Evolutionary conservation across 2,888 invertebrate genomes (phyloP), one percentile per base, ranked within the genome.

Genomic region (Diabrotica balteata): DNA sequence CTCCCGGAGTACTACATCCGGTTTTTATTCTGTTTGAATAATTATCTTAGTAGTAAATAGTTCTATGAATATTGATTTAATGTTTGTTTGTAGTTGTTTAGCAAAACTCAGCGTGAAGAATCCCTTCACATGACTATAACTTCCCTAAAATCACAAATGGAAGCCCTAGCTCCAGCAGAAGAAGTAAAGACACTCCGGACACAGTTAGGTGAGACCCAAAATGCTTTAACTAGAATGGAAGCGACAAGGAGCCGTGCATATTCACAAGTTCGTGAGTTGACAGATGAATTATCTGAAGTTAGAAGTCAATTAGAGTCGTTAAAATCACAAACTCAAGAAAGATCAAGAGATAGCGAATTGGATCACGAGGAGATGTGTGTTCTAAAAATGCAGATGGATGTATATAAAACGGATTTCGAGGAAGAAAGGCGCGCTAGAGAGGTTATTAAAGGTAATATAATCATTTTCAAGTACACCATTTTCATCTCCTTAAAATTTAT

Each of bases 401-500:
- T 87, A 2, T 90, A 85, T 81, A 89, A 90, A 80, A 84, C 85
- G 44, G 94, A 94, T 81, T 94, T 92, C 80, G 89, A 91, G 78
- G 89, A 90, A 8, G 93, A 94, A 80, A 86, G 90, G 3, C 85
- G 87, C 59, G 86, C 89, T 3, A 87, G 92, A 52, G 73, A 75
- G 7, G 68, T 72, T 1, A 61, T 74, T 9, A 89, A 89, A 59
- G 84, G 64, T 64, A 52, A 58, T 10, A 32, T 43, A 42, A 22
- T 42, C n/a, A 22, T 59, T 53, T 32, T 32, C n/a, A n/a, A n/a
- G n/a, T n/a, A n/a, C n/a, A n/a, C n/a, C n/a, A n/a, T n/a, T n/a
- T 32, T 32, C 4, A 32, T 32, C 5, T 32, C 5, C 32, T 32
- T 32, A 32, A 4, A 32, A 1, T 32, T 32, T 32, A 1, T 32